Percentiles rank a stretch among this genome's conserved stretches.
phyloP scores from a whole-genome alignment of 1,140 invertebrate genomes.

The Drosophila serrata region DNA sequence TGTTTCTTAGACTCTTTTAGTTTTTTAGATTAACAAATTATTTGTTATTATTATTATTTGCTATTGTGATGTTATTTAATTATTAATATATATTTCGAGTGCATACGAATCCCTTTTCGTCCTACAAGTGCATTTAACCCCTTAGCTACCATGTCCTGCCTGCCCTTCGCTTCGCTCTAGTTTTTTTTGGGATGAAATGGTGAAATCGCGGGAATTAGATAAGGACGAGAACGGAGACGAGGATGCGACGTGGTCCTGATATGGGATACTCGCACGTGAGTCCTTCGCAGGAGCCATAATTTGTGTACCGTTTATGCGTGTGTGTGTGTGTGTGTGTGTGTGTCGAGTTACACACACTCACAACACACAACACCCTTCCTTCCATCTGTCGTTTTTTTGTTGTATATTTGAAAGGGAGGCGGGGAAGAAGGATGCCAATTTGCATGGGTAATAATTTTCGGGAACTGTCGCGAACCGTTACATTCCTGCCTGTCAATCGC shows the following conservation, averaged over 20 bases:
- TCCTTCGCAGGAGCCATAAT: slow-evolving; percentile 48
- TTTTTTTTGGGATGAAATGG: slow-evolving; percentile 9
- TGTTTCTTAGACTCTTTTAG: too few species aligned
- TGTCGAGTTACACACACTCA: slow-evolving; percentile 66
- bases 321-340: slow-evolving; percentile 39
- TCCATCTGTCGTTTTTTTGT: slow-evolving; percentile 28
- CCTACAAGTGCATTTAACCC: background rate
- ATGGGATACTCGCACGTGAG: slow-evolving; percentile 54
- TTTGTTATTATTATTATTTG: too few species aligned
- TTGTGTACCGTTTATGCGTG: slow-evolving; percentile 57
- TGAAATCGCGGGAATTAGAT: slow-evolving; percentile 45
- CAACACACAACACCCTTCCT: slow-evolving; percentile 28
- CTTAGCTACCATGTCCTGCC: background rate
- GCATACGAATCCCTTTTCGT: too few species aligned
- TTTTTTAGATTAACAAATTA: too few species aligned
- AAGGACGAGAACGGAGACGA: slow-evolving; percentile 25
- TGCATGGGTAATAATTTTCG: slow-evolving; percentile 84
- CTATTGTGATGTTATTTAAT: too few species aligned
- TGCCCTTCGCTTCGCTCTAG: slow-evolving; percentile 23
- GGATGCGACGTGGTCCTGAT: slow-evolving; percentile 46
- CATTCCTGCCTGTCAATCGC: slow-evolving; percentile 64
- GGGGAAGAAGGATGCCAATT: slow-evolving; percentile 61
- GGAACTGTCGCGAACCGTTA: slow-evolving; percentile 62
- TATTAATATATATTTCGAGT: too few species aligned
- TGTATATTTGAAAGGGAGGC: background rate